Evolutionary conservation across 1,140 invertebrate genomes (phyloP).

Genomic region (Trichonephila clavipes): DNA sequence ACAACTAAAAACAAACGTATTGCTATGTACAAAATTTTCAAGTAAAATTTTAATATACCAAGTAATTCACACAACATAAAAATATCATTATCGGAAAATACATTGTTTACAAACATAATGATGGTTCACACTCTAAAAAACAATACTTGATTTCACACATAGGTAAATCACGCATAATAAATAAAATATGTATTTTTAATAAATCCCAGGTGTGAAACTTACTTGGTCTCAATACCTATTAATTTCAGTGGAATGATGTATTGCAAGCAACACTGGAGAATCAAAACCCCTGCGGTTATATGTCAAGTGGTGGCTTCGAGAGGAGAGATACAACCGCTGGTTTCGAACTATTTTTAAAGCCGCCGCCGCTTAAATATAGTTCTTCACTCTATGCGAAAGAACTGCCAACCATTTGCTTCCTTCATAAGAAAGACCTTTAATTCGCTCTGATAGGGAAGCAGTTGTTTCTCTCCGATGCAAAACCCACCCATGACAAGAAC

Average conservation of each 20-base stretch:
- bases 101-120: not conserved
- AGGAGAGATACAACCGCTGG: constrained; percentile 34
- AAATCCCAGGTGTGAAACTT: constrained; percentile 14
- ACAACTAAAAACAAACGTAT: not conserved
- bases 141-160: not conserved
- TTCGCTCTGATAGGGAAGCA: constrained; percentile 32
- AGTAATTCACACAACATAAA: not conserved
- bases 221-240: not conserved
- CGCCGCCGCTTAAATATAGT: constrained; percentile 69
- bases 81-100: not conserved
- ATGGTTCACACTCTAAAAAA: not conserved
- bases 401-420: constrained; percentile 42
- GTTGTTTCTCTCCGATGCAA: not conserved
- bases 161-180: not conserved
- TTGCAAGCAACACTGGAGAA: constrained; percentile 13
- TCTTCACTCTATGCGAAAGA: not conserved
- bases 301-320: constrained; percentile 21
- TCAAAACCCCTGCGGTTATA: constrained; percentile 51
- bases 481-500: not conserved
- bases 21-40: not conserved
- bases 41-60: not conserved
- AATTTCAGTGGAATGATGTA: constrained; percentile 6
- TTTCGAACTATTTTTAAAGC: constrained; percentile 70
- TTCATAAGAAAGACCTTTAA: constrained; percentile 53
- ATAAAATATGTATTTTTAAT: not conserved